Evolutionary conservation across 1,140 invertebrate genomes (phyloP).

Genomic region (Drosophila bipectinata): DNA sequence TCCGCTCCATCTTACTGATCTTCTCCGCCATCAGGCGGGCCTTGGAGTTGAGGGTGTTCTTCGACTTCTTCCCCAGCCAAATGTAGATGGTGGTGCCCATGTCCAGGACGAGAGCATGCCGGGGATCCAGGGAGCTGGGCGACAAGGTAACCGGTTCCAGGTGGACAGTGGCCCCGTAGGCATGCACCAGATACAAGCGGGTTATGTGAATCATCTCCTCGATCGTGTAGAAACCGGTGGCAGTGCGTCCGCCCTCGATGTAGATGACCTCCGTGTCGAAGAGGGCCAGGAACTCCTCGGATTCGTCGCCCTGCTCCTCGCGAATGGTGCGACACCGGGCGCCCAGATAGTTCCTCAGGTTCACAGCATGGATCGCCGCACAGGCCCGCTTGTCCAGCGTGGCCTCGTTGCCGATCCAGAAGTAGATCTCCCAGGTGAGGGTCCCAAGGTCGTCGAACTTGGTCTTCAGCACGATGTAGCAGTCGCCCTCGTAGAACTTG

Average conservation of each 20-base stretch:
- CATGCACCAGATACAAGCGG: constrained; percentile 95
- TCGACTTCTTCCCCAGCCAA: constrained; percentile 96
- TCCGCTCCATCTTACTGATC: constrained; percentile 99
- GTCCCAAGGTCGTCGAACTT: constrained; percentile 93
- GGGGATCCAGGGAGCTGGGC: constrained; percentile 91
- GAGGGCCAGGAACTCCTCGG: constrained; percentile 96
- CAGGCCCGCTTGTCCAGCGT: constrained; percentile 99
- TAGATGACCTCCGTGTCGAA: constrained; percentile 97
- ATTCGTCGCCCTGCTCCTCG: constrained; percentile 98
- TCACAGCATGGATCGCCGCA: constrained; percentile 99
- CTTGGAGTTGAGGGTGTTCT: constrained; percentile 97
- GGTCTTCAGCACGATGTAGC: constrained; percentile 98
- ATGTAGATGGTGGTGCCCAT: constrained; percentile 94
- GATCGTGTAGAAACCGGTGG: constrained; percentile 98
- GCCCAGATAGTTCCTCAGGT: constrained; percentile 97
- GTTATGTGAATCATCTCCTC: constrained; percentile 95
- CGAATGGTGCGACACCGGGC: constrained; percentile 98
- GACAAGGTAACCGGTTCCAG: constrained; percentile 93
- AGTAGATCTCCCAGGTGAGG: constrained; percentile 97
- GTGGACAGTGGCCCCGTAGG: constrained; percentile 94
- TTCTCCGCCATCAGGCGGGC: constrained; percentile 98
- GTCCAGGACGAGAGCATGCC: constrained; percentile 97
- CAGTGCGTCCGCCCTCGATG: constrained; percentile 97
- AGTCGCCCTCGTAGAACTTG: constrained; percentile 99
- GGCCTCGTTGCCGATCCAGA: constrained; percentile 99